These are phyloP conservation scores for Eulacestoma nigropectus DNA, from an alignment of 2,113 vertebrate genomes.

Conservation along the genomic window DNA sequence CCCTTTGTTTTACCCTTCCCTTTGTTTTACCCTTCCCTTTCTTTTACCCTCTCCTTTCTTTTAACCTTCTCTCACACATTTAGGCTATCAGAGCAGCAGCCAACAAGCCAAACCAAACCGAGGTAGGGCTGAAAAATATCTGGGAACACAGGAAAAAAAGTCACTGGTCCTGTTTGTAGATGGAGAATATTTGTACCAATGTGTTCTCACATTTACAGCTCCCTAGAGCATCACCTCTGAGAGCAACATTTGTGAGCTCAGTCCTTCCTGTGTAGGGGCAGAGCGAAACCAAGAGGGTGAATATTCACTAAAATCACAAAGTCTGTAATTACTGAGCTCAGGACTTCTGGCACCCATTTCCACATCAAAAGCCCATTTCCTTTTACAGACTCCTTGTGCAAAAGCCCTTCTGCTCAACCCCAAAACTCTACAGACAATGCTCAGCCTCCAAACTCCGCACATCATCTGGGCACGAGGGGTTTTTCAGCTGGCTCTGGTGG, in stretches of 20 bases:
- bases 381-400: not conserved
- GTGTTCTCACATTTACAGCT: not conserved
- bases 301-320: not conserved
- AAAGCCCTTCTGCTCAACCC: not conserved
- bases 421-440: not conserved
- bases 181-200: not conserved
- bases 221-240: not conserved
- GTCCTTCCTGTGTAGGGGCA: not conserved
- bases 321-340: not conserved
- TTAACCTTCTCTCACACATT: not conserved
- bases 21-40: not conserved
- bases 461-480: fast-evolving
- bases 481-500: not conserved
- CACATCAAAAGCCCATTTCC: not conserved
- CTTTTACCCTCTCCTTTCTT: not conserved
- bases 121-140: not conserved
- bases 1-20: not conserved
- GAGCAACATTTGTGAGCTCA: not conserved
- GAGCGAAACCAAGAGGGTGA: not conserved
- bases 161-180: not conserved
- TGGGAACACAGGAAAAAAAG: not conserved
- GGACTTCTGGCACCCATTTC: not conserved
- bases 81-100: not conserved
- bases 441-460: not conserved
- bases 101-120: not conserved